Percentiles rank a stretch among this genome's conserved stretches.
Evolutionary conservation across 2,888 invertebrate genomes (phyloP).

Genomic region (Odontomyia ornata): DNA sequence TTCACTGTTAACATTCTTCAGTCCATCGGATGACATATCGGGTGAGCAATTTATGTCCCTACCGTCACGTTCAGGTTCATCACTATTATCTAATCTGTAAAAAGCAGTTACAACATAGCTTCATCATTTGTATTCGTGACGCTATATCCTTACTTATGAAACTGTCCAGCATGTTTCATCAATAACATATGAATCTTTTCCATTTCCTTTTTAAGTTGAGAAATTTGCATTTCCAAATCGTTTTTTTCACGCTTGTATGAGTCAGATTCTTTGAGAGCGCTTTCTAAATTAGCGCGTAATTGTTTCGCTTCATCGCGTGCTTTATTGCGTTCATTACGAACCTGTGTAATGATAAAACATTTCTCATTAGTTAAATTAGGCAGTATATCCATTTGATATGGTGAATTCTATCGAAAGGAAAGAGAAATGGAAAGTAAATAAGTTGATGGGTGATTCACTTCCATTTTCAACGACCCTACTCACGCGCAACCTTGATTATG

Average conservation of each 20-base stretch:
- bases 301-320: conserved; percentile 90
- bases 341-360: too few species aligned
- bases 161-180: conserved; percentile 75
- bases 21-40: conserved; percentile 63
- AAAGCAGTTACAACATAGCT: not conserved
- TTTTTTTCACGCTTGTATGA: conserved; percentile 80
- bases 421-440: not conserved
- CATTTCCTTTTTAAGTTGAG: conserved; percentile 80
- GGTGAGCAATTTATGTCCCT: conserved; percentile 63
- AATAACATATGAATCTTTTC: conserved; percentile 77
- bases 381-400: too few species aligned
- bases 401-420: not conserved
- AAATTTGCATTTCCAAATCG: conserved; percentile 79
- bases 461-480: not conserved
- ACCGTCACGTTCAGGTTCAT: conserved; percentile 62
- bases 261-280: conserved; percentile 77
- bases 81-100: conserved; percentile 55
- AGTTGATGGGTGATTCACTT: not conserved
- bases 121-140: not conserved
- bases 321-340: conserved; percentile 91
- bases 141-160: conserved; percentile 65
- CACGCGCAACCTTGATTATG: too few species aligned
- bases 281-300: conserved; percentile 81
- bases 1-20: conserved; percentile 64
- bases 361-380: too few species aligned